These are phyloP conservation scores for Vulpes vulpes DNA, from an alignment of 2,113 vertebrate genomes.

Conservation along the genomic window DNA sequence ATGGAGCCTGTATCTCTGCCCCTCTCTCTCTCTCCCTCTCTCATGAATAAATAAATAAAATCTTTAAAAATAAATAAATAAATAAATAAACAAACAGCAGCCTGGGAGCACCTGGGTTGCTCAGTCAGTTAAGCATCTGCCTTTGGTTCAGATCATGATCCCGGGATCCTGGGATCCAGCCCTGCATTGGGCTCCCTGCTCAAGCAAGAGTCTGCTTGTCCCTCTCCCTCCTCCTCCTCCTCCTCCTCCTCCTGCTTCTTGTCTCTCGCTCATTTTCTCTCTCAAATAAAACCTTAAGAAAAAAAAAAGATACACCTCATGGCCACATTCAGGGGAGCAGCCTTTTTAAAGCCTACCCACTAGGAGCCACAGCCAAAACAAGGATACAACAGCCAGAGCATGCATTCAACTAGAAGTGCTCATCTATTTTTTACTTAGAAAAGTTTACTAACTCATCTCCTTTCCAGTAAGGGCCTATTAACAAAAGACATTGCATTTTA, in stretches of 20 bases:
- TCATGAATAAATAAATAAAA: too few relatives aligned
- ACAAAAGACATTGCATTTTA: neutral
- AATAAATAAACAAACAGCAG: too few relatives aligned
- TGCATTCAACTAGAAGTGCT: neutral
- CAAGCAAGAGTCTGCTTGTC: neutral
- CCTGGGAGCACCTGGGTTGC: neutral
- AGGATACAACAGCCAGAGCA: fast-evolving
- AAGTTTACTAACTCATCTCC: neutral
- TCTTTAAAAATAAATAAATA: too few relatives aligned
- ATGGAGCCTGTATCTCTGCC: too few relatives aligned
- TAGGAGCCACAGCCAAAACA: neutral
- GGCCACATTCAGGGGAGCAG: neutral
- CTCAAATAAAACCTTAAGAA: neutral
- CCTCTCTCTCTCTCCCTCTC: too few relatives aligned
- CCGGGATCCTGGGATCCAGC: neutral
- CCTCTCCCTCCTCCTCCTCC: neutral
- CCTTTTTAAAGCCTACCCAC: neutral
- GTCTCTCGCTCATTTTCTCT: neutral
- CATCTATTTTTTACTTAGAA: neutral
- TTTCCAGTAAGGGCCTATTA: neutral
- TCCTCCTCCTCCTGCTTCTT: neutral
- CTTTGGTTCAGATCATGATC: neutral
- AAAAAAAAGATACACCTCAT: neutral
- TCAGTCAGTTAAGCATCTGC: neutral
- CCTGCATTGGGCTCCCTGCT: neutral